Conservation (phyloP, 2,797 vertebrate species). For the Picus viridis region DNA sequence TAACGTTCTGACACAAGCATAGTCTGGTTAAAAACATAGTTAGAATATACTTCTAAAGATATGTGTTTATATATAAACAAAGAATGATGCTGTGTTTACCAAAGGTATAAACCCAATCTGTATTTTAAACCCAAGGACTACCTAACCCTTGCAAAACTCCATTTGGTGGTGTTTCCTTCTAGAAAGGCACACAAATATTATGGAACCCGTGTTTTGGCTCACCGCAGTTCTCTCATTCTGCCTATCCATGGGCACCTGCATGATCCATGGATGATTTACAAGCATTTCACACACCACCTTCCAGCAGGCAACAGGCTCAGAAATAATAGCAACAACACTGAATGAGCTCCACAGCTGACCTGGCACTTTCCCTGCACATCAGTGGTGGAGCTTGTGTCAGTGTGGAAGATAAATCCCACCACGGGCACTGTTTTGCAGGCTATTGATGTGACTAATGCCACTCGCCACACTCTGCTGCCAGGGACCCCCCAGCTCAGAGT, state of each 20-base stretch:
- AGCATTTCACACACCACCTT: neutral
- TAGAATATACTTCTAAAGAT: too few relatives aligned
- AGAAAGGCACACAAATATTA: neutral
- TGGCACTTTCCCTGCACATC: neutral
- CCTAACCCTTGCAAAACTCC: neutral
- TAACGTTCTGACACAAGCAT: neutral
- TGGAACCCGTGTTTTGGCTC: neutral
- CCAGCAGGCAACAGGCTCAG: accelerated
- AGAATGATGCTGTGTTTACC: neutral
- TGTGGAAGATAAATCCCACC: neutral
- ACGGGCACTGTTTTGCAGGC: accelerated
- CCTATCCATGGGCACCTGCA: neutral
- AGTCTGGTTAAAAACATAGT: neutral
- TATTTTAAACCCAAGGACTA: neutral
- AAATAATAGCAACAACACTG: neutral
- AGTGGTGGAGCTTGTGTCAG: neutral
- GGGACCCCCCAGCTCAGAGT: neutral
- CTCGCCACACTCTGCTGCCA: neutral
- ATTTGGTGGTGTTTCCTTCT: neutral
- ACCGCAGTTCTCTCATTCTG: neutral
- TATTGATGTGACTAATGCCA: neutral
- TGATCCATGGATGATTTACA: neutral
- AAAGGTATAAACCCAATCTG: neutral
- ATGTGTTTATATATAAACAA: neutral
- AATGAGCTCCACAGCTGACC: neutral